These are phyloP conservation scores for Musca vetustissima DNA, from an alignment of 1,140 invertebrate species.

Conservation along the genomic window DNA sequence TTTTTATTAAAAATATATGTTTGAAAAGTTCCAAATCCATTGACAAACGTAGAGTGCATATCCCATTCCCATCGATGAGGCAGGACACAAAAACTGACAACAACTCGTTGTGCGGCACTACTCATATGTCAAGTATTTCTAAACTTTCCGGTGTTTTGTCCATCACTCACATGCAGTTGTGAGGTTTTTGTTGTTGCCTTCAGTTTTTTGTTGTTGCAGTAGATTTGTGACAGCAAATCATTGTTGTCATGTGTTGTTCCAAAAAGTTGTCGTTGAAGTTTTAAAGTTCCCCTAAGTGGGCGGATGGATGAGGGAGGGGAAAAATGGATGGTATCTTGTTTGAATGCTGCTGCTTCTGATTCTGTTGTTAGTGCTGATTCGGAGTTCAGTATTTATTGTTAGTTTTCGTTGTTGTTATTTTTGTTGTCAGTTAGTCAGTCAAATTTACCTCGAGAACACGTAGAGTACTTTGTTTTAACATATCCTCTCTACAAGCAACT, in stretches of 20 bases:
- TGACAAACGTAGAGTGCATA: too few species aligned
- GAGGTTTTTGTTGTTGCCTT: neutral
- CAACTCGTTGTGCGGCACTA: neutral
- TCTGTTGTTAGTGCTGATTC: neutral
- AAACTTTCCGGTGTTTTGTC: conserved; percentile 12
- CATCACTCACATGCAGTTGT: neutral
- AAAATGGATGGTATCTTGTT: too few species aligned
- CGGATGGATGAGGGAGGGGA: too few species aligned
- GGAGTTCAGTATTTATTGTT: too few species aligned
- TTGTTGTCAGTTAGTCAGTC: conserved; percentile 19
- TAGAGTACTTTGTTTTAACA: conserved; percentile 15
- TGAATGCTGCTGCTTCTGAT: too few species aligned
- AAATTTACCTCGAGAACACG: conserved; percentile 12
- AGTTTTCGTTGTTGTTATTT: conserved; percentile 10
- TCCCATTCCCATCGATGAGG: neutral
- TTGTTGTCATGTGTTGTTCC: conserved; percentile 11
- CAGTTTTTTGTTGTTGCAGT: neutral
- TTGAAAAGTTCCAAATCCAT: too few species aligned
- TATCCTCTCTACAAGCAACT: conserved; percentile 5
- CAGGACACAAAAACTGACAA: neutral
- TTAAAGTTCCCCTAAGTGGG: neutral
- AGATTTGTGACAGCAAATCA: conserved; percentile 5
- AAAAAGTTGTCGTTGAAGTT: conserved; percentile 12
- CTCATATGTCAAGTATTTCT: conserved; percentile 12
- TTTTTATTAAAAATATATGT: too few species aligned